phyloP scores from a whole-genome alignment of 1,140 invertebrate species.

The Leptinotarsa lineolata region DNA sequence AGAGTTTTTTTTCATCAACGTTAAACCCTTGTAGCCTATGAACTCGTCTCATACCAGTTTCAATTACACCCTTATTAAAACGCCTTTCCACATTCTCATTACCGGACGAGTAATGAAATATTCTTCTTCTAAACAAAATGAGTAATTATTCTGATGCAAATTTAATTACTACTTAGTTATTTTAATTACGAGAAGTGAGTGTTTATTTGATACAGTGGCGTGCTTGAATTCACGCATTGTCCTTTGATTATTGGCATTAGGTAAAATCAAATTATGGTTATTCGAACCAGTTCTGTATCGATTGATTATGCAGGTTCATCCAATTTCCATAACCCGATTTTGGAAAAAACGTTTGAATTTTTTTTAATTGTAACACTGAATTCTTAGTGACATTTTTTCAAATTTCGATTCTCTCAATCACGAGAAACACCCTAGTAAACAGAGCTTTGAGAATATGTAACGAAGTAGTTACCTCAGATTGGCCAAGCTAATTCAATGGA shows the following conservation, averaged over 20 bases:
- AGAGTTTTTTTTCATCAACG: too few relatives aligned
- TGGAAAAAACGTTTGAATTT: too few relatives aligned
- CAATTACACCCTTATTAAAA: conserved; percentile 7
- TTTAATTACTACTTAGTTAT: conserved; percentile 19
- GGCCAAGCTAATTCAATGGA: too few relatives aligned
- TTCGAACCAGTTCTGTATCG: background rate
- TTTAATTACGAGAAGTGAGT: conserved; percentile 5
- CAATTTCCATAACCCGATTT: too few relatives aligned
- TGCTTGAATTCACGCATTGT: background rate
- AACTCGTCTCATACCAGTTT: background rate
- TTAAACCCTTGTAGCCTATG: too few relatives aligned
- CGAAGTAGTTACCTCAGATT: too few relatives aligned
- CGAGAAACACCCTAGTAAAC: too few relatives aligned
- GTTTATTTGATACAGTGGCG: background rate
- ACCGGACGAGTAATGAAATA: conserved; percentile 5
- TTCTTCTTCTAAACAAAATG: conserved; percentile 14
- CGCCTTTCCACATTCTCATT: conserved; percentile 17
- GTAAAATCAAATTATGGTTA: background rate
- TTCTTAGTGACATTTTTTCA: too few relatives aligned
- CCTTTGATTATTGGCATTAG: background rate
- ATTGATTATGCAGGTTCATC: too few relatives aligned
- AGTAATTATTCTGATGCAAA: conserved; percentile 21
- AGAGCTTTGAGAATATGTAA: too few relatives aligned
- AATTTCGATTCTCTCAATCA: too few relatives aligned
- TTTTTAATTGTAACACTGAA: too few relatives aligned